Evolutionary conservation across 2,888 invertebrate species (phyloP), one percentile per base, ranked within the genome.

Genomic region (Melipona bicolor): DNA sequence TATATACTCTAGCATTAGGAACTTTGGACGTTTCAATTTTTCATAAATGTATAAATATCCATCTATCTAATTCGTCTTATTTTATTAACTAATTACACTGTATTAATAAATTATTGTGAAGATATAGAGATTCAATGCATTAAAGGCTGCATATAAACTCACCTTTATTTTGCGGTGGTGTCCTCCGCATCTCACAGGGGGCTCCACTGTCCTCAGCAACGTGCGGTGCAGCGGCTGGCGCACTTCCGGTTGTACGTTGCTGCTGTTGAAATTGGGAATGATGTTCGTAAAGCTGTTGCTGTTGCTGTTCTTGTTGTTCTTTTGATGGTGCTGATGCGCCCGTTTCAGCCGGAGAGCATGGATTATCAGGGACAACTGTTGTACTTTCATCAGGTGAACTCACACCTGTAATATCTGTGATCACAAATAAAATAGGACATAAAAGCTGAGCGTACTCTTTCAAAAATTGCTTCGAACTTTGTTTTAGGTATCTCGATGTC

Each of bases 141-240:
- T 17, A n/a, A 4, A 15, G 56, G 13, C 13, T 27, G 52, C 54
- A 68, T 32, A 64, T 73, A 52, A 71, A 93, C 94, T 93, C 93
- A 95, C 96, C 95, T 95, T 95, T 96, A 94, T 95, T 95, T 92
- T 95, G 95, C 93, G 95, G 95, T 94, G 95, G 95, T 95, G 95
- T 95, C 90, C 95, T 95, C 94, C 95, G 95, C 96, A 96, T 96
- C 94, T 95, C 95, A 95, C 94, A 94, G 93, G 92, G 91, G 92
- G 92, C 93, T 91, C 91, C 93, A 91, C 92, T 91, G 79, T 93
- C 92, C 87, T 92, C 93, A 83, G 88, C 89, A 81, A 90, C 88
- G 87, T 89, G 87, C 86, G 88, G 86, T 91, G 90, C 85, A 84
- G 87, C 88, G 87, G 88, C 86, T 82, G 89, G 77, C 56, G 87